These are phyloP conservation scores for Brachionus sp. DNA, from an alignment of 1,140 invertebrate genomes.

Conservation along the genomic window DNA sequence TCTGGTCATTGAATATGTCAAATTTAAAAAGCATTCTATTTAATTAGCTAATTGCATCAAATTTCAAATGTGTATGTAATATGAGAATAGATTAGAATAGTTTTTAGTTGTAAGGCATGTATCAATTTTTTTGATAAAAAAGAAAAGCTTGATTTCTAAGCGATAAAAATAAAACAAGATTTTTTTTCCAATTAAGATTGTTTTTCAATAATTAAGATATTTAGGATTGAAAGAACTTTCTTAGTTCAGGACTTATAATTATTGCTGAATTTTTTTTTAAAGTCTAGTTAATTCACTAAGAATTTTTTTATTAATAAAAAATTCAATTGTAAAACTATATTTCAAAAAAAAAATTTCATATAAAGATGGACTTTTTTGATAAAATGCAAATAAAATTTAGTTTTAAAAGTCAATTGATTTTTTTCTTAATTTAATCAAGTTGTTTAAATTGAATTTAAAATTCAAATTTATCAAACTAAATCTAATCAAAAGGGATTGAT, in stretches of 20 bases:
- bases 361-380: no score
- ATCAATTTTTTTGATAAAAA: neutral
- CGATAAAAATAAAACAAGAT: neutral
- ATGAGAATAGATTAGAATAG: neutral
- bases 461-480: no score
- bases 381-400: no score
- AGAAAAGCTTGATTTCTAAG: neutral
- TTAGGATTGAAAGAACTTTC: neutral
- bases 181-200: neutral
- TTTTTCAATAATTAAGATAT: neutral
- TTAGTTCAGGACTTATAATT: neutral
- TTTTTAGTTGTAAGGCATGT: neutral
- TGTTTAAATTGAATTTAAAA: no score
- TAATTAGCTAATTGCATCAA: neutral
- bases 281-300: no score
- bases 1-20: conserved; percentile 6
- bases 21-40: neutral
- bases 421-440: no score
- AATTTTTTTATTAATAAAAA: no score
- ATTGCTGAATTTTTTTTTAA: no score
- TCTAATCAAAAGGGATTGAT: no score
- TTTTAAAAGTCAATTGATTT: no score
- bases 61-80: neutral
- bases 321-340: no score
- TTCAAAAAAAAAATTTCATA: no score